Evolutionary conservation across 2,888 invertebrate species (phyloP).

Genomic region (Rhamphomyia laevipes): DNA sequence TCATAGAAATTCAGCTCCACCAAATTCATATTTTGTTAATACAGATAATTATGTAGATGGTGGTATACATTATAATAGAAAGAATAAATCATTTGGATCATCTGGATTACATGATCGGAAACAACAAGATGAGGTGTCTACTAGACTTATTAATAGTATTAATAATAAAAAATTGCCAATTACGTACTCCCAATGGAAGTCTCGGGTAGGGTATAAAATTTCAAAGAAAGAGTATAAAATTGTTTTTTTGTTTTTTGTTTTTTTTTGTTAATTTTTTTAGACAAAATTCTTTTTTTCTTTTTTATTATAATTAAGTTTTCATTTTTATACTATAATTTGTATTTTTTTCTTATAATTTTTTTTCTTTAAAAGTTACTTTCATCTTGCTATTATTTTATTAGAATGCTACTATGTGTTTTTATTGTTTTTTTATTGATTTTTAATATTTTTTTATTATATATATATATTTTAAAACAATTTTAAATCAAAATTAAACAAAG

Average conservation of each 20-base stretch:
- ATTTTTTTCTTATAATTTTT: slow-evolving; percentile 3
- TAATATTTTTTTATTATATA: background rate
- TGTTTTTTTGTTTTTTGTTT: slow-evolving; percentile 16
- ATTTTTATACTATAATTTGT: background rate
- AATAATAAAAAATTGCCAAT: slow-evolving; percentile 41
- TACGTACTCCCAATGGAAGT: slow-evolving; percentile 49
- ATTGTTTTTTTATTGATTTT: background rate
- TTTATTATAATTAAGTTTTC: background rate
- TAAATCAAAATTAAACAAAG: background rate
- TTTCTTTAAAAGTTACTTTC: slow-evolving; percentile 12
- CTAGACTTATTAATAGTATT: slow-evolving; percentile 38
- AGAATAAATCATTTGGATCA: slow-evolving; percentile 16
- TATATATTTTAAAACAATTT: too few species aligned
- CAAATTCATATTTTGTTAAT: background rate
- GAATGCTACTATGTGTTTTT: background rate
- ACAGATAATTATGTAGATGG: slow-evolving; percentile 14
- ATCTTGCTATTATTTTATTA: slow-evolving; percentile 7
- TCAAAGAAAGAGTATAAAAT: slow-evolving; percentile 13
- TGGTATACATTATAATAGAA: slow-evolving; percentile 17
- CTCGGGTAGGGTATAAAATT: slow-evolving; percentile 40
- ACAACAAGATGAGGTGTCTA: slow-evolving; percentile 41
- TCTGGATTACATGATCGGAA: slow-evolving; percentile 18
- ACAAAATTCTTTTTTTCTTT: slow-evolving; percentile 10
- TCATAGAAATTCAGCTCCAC: slow-evolving; percentile 23
- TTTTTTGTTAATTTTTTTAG: slow-evolving; percentile 9